Conservation (phyloP, 2,888 invertebrate genomes). For the Protophormia terraenovae region DNA sequence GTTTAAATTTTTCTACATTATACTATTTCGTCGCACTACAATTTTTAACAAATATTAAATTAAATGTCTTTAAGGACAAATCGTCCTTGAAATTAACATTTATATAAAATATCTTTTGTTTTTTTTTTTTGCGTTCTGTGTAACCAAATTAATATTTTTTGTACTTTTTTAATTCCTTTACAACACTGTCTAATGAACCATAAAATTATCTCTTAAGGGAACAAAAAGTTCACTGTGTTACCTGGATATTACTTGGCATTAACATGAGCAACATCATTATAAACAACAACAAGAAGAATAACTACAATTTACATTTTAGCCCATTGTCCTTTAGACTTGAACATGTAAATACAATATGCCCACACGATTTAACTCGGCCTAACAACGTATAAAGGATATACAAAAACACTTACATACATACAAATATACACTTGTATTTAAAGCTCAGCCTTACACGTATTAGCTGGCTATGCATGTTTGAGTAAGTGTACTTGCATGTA, state of each 20-base stretch:
- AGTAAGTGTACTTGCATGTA: background rate
- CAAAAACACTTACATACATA: too few species aligned
- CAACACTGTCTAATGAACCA: slow-evolving; percentile 29
- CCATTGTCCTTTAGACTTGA: slow-evolving; percentile 8
- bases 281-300: background rate
- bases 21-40: background rate
- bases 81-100: background rate
- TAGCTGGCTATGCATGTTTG: background rate
- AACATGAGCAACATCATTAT: slow-evolving; percentile 14
- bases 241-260: slow-evolving; percentile 3
- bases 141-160: background rate
- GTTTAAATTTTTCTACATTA: too few species aligned
- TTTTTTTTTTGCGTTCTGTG: too few species aligned
- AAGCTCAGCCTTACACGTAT: background rate
- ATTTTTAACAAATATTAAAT: background rate
- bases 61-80: background rate
- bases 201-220: slow-evolving; percentile 14
- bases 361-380: slow-evolving; percentile 14
- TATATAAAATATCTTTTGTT: background rate
- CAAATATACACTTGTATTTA: background rate
- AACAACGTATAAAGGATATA: background rate
- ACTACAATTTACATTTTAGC: slow-evolving; percentile 23
- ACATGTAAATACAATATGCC: slow-evolving; percentile 14
- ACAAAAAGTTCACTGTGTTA: background rate
- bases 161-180: slow-evolving; percentile 12